Evolutionary conservation across 2,797 vertebrate genomes (phyloP).

Genomic region (Florisuga fusca): DNA sequence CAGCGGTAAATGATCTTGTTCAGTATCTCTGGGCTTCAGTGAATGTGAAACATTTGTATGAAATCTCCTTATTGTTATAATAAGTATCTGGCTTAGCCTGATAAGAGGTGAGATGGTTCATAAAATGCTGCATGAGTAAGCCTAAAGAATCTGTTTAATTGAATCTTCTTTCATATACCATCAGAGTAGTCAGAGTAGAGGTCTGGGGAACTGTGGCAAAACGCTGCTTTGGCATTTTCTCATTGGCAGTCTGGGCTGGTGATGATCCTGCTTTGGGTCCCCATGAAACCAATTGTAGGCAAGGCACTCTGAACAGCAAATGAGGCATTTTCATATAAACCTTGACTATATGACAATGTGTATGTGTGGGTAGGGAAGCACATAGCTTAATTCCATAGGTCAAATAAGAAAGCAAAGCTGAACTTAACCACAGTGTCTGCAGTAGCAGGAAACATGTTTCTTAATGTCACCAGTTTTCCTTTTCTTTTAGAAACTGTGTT

Average conservation of each 20-base stretch:
- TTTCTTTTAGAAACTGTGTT: slow-evolving; percentile 23
- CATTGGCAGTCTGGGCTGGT: background rate
- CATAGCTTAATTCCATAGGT: slow-evolving; percentile 39
- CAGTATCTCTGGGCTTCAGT: slow-evolving; percentile 53
- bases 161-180: slow-evolving; percentile 68
- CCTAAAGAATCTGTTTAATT: slow-evolving; percentile 75
- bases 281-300: slow-evolving; percentile 52
- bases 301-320: slow-evolving; percentile 16
- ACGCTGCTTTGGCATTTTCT: slow-evolving; percentile 54
- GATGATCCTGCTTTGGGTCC: slow-evolving; percentile 29
- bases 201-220: slow-evolving; percentile 65
- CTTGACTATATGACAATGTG: background rate
- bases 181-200: slow-evolving; percentile 48
- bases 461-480: slow-evolving; percentile 49
- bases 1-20: slow-evolving; percentile 50
- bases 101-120: slow-evolving; percentile 74
- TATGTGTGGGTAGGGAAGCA: background rate
- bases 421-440: slow-evolving; percentile 7
- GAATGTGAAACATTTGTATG: slow-evolving; percentile 57
- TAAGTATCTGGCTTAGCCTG: slow-evolving; percentile 75
- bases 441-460: slow-evolving; percentile 23
- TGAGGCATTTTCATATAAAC: slow-evolving; percentile 21
- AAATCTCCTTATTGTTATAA: slow-evolving; percentile 70
- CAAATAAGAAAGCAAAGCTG: slow-evolving; percentile 26
- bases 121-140: slow-evolving; percentile 72